Base-by-base conservation (phyloP, 1,140 invertebrate genomes). In the Meloidogyne exigua region DNA sequence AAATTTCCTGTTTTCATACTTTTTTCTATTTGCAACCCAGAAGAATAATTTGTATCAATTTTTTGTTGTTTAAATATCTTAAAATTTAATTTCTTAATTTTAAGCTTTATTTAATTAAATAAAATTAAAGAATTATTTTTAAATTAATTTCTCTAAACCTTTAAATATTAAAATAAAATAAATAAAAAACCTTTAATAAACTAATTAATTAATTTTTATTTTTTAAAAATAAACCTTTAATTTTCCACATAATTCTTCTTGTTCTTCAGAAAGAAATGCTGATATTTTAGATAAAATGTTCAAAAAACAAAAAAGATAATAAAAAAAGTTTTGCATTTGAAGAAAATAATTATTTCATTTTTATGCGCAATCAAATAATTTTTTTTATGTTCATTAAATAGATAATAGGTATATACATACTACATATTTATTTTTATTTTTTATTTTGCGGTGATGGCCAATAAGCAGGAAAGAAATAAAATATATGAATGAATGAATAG, bases 301-400 rank as follows among this genome's bases (percentile, higher is more conserved):
- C n/a, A 57, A n/a, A n/a, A 57, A 57, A 57, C n/a, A 57, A 57
- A n/a, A 57, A 57, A 57, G n/a, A n/a, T 9, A 57, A 57, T 57
- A 57, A 57, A 57, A 57, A n/a, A 57, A 57, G 49, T 57, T 57
- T 57, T n/a, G 18, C 49, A 57, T 57, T 57, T n/a, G 49, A 57
- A 57, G 0, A 57, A 57, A 57, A 57, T 57, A n/a, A n/a, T 7
- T 57, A n/a, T 57, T n/a, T n/a, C n/a, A n/a, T 57, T 57, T 57
- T 57, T n/a, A 57, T 57, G 18, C 49, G 18, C 49, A 57, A 57
- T 57, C 3, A 18, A 57, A 57, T 57, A 57, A 7, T n/a, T 57
- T 32, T 2, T 32, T 32, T 32, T 32, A 32, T 32, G 7, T 32
- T n/a, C n/a, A n/a, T n/a, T n/a, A n/a, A n/a, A 32, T 32, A 32